phyloP scores from a whole-genome alignment of 1,140 invertebrate species.

The Heliothis virescens region DNA sequence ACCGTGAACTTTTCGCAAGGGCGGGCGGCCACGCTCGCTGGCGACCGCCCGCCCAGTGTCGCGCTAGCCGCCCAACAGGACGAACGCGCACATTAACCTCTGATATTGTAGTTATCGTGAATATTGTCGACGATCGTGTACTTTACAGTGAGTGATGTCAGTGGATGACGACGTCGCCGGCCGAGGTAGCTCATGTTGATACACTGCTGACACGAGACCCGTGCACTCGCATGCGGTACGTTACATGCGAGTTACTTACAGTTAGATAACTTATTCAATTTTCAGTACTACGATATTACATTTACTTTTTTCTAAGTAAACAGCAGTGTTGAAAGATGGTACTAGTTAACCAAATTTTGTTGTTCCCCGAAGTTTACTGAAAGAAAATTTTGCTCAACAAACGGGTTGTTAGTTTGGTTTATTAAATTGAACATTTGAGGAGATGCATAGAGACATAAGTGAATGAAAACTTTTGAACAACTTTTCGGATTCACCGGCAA shows the following conservation, averaged over 20 bases:
- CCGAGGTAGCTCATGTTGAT: neutral
- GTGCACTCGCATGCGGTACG: neutral
- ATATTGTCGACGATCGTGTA: constrained; percentile 51
- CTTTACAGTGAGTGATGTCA: constrained; percentile 50
- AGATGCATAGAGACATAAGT: constrained; percentile 32
- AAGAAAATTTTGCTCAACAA: constrained; percentile 8
- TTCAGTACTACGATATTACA: neutral
- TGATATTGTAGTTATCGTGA: constrained; percentile 48
- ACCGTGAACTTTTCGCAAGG: constrained; percentile 82
- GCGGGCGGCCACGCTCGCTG: constrained; percentile 52
- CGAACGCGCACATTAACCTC: constrained; percentile 60
- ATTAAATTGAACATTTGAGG: neutral
- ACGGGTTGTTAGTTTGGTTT: constrained; percentile 13
- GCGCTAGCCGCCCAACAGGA: constrained; percentile 67
- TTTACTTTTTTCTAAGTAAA: neutral
- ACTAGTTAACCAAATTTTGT: neutral
- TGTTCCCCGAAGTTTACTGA: neutral
- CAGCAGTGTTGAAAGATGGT: neutral
- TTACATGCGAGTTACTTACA: neutral
- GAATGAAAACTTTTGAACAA: constrained; percentile 41
- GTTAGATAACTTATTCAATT: neutral
- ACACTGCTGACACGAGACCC: neutral
- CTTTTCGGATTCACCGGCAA: constrained; percentile 50
- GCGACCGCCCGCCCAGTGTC: constrained; percentile 77
- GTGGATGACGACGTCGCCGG: neutral